Percentiles rank a stretch among this genome's conserved stretches.
These are phyloP conservation scores for Leuciscus waleckii DNA, from an alignment of 2,797 vertebrate genomes.

Conservation along the genomic window DNA sequence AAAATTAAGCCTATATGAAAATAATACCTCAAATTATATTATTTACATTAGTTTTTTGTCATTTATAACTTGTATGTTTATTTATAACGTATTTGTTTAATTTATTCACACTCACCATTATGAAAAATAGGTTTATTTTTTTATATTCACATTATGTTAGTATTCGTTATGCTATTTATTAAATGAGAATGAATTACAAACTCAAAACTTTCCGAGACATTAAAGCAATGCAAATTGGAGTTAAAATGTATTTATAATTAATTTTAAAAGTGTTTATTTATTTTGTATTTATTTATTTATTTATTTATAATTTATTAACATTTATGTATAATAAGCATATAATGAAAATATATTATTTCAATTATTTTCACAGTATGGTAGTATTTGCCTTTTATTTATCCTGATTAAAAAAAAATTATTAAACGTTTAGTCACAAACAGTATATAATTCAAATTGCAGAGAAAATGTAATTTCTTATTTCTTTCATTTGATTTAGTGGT, in stretches of 20 bases:
- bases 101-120: not conserved
- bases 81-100: not conserved
- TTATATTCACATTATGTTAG: not conserved
- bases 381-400: not conserved
- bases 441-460: not conserved
- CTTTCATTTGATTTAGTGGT: not conserved
- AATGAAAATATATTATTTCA: not conserved
- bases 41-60: not conserved
- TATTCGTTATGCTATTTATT: not conserved
- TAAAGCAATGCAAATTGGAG: not conserved
- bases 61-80: not conserved
- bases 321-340: not conserved
- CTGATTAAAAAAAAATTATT: not conserved
- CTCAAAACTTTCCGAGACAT: not conserved
- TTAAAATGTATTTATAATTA: not conserved
- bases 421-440: not conserved
- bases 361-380: not conserved
- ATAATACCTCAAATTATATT: not conserved
- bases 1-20: not conserved
- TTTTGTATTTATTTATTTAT: not conserved
- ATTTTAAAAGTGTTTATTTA: not conserved
- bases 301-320: not conserved
- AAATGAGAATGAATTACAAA: not conserved
- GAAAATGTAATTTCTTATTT: slow-evolving; percentile 5
- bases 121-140: not conserved